A percentile compares a stretch with the other conserved stretches of the same genome.
Evolutionary conservation across 2,797 vertebrate species (phyloP).

Genomic region (Thamnophis elegans): DNA sequence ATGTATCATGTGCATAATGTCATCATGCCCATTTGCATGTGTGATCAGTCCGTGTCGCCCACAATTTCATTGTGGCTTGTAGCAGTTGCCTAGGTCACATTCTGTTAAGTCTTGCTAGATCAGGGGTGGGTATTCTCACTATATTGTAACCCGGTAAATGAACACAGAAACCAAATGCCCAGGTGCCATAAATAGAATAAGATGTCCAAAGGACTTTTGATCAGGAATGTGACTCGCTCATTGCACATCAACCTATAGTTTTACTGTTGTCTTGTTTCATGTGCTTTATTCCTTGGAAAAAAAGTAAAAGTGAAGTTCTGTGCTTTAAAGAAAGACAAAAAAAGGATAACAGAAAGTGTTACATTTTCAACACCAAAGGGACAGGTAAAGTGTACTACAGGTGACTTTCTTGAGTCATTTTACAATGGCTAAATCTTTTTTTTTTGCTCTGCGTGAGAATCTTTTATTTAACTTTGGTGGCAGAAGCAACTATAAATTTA

Average conservation of each 20-base stretch:
- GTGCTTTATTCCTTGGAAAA: not conserved
- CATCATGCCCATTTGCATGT: not conserved
- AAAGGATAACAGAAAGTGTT: not conserved
- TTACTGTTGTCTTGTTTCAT: too few species aligned
- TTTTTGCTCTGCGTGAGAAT: slow-evolving; percentile 7
- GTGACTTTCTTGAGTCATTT: not conserved
- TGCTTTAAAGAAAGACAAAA: not conserved
- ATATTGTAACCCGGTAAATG: not conserved
- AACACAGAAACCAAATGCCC: not conserved
- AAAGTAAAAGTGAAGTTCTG: not conserved
- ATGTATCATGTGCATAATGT: not conserved
- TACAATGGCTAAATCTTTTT: slow-evolving; percentile 2
- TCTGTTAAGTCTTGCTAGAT: not conserved
- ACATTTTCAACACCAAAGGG: not conserved
- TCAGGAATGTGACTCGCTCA: not conserved
- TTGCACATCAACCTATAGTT: not conserved
- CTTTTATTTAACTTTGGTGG: slow-evolving; percentile 30
- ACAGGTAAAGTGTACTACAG: not conserved
- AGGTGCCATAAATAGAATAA: not conserved
- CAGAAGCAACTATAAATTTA: slow-evolving; percentile 6
- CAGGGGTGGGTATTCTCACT: not conserved
- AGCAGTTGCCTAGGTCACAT: not conserved
- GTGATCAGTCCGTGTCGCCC: not conserved
- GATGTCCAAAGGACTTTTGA: not conserved
- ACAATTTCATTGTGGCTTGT: not conserved